Conservation (phyloP, 2,113 vertebrate species). For the Procavia capensis region DNA sequence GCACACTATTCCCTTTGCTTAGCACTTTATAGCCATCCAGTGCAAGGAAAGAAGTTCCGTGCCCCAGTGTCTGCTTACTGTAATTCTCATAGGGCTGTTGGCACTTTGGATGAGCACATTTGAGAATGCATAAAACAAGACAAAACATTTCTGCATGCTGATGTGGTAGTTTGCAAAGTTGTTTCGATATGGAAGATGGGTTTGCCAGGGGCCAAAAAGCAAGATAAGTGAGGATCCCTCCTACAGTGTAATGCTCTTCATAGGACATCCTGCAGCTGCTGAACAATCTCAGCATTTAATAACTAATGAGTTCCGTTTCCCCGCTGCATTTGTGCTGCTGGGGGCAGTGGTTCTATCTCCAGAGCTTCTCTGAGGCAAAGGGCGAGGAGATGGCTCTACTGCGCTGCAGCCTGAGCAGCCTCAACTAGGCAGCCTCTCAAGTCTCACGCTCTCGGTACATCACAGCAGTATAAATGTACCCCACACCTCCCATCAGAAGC, state of each 20-base stretch:
- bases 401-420: conserved; percentile 21
- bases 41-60: neutral
- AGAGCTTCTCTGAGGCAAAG: conserved; percentile 38
- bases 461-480: neutral
- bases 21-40: neutral
- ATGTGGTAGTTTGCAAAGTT: conserved; percentile 26
- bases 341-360: neutral
- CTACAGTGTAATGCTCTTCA: conserved; percentile 56
- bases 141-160: conserved; percentile 5
- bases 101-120: conserved; percentile 30
- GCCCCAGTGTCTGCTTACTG: neutral
- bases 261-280: conserved; percentile 5
- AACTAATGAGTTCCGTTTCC: conserved; percentile 41
- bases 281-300: conserved; percentile 55
- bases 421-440: conserved; percentile 8
- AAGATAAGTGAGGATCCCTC: conserved; percentile 29
- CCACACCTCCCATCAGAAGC: too few relatives aligned
- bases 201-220: conserved; percentile 34
- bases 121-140: neutral
- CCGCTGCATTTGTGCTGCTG: conserved; percentile 48
- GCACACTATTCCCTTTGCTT: neutral
- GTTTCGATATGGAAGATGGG: conserved; percentile 47
- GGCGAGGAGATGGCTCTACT: conserved; percentile 38
- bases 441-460: too few relatives aligned
- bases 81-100: neutral